Evolutionary conservation across 2,113 vertebrate genomes (phyloP).

Genomic region (Xiphophorus couchianus): DNA sequence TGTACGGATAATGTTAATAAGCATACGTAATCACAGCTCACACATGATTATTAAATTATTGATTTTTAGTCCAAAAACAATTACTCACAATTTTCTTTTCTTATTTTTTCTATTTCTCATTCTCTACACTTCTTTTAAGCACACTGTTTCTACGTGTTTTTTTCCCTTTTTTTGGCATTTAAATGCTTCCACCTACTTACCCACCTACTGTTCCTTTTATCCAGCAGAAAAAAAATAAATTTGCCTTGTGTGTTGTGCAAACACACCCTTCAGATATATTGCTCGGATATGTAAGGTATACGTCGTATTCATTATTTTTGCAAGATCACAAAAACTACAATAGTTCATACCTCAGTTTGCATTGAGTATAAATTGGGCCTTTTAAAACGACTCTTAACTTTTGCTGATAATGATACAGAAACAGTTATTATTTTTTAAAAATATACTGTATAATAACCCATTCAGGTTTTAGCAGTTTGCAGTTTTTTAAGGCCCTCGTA

Average conservation of each 20-base stretch:
- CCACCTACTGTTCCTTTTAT: conserved; percentile 31
- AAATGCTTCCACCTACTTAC: conserved; percentile 41
- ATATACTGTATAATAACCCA: no score
- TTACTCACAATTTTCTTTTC: not conserved
- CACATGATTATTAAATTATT: not conserved
- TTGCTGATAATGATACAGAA: no score
- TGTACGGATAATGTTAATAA: no score
- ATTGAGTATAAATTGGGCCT: not conserved
- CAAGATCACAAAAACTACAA: no score
- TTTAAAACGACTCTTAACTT: no score
- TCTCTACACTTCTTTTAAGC: conserved; percentile 1
- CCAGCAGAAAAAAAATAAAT: conserved; percentile 27
- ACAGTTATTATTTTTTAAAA: no score
- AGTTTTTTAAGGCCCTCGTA: no score
- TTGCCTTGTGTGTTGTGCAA: conserved; percentile 10
- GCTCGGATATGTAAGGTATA: conserved; percentile 9
- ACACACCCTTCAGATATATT: conserved; percentile 27
- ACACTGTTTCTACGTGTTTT: not conserved
- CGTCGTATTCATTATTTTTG: not conserved
- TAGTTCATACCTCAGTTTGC: not conserved
- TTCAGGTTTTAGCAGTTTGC: no score
- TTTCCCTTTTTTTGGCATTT: conserved; percentile 38
- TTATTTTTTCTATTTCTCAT: not conserved
- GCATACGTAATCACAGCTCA: not conserved
- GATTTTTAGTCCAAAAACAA: not conserved